phyloP scores from a whole-genome alignment of 2,113 vertebrate genomes.

The Rissa tridactyla region DNA sequence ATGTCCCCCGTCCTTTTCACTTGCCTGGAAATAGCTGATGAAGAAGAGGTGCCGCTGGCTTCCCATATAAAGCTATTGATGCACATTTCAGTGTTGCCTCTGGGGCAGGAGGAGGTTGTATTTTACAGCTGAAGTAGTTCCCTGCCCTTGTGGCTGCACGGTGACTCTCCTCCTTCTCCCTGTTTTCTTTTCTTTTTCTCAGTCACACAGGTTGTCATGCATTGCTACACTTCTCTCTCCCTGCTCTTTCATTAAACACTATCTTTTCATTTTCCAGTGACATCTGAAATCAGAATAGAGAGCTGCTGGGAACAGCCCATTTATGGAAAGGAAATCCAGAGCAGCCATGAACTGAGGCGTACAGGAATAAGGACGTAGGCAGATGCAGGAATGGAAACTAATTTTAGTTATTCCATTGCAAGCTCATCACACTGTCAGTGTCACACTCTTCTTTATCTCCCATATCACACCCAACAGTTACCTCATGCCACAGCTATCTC shows the following conservation, averaged over 20 bases:
- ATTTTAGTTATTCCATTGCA: constrained; percentile 63
- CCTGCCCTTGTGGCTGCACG: not conserved
- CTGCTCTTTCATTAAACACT: not conserved
- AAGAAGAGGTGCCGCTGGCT: rapidly evolving
- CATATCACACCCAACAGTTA: constrained; percentile 31
- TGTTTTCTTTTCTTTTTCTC: not conserved
- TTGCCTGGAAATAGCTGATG: not conserved
- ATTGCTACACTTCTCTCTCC: rapidly evolving
- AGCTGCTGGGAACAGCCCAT: constrained; percentile 33
- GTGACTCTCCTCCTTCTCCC: not conserved
- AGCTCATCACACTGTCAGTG: constrained; percentile 67
- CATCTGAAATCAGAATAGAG: not conserved
- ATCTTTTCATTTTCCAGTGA: not conserved
- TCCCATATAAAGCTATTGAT: not conserved
- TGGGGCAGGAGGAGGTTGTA: not conserved
- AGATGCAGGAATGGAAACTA: constrained; percentile 59
- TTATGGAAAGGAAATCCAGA: constrained; percentile 54
- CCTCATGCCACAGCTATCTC: constrained; percentile 50
- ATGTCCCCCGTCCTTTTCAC: not conserved
- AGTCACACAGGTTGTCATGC: rapidly evolving
- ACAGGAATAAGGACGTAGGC: not conserved
- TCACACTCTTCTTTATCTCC: constrained; percentile 66
- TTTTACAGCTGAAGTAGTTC: not conserved
- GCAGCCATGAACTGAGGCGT: not conserved
- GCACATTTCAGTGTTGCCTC: not conserved